Evolutionary conservation across 2,797 vertebrate genomes (phyloP).

Genomic region (Bradypus variegatus): DNA sequence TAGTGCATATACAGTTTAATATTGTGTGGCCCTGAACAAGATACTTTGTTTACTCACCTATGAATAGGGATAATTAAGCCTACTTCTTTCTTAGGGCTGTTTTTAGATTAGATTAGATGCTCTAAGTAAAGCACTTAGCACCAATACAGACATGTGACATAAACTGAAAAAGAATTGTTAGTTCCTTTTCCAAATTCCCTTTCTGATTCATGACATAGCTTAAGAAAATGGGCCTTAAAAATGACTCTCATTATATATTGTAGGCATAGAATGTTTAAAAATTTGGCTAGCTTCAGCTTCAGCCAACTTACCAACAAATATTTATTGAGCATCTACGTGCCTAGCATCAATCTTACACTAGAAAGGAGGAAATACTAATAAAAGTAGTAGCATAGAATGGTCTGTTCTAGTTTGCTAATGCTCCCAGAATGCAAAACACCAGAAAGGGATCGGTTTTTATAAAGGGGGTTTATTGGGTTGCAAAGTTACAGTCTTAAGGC

Average conservation of each 20-base stretch:
- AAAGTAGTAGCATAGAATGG: background rate
- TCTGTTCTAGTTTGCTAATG: background rate
- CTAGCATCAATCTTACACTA: background rate
- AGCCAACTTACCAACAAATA: background rate
- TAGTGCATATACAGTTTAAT: background rate
- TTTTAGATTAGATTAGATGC: background rate
- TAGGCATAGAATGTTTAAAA: slow-evolving; percentile 17
- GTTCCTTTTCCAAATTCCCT: background rate
- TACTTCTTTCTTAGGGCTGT: background rate
- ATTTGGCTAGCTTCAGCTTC: background rate
- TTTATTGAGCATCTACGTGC: background rate
- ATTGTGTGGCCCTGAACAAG: background rate
- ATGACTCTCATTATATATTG: background rate
- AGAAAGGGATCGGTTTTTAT: too few species aligned
- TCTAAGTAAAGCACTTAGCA: background rate
- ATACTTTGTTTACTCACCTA: background rate
- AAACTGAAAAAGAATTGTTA: slow-evolving; percentile 21
- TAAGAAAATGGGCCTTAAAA: slow-evolving; percentile 41
- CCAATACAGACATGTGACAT: background rate
- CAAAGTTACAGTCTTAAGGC: too few species aligned
- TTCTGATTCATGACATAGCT: background rate
- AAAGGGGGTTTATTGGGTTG: too few species aligned
- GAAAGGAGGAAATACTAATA: background rate
- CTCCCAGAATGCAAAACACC: too few species aligned
- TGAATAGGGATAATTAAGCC: slow-evolving; percentile 3